Evolutionary conservation across 2,797 vertebrate species (phyloP), one percentile per base, ranked within the genome.

Genomic region (Pteronotus mesoamericanus): DNA sequence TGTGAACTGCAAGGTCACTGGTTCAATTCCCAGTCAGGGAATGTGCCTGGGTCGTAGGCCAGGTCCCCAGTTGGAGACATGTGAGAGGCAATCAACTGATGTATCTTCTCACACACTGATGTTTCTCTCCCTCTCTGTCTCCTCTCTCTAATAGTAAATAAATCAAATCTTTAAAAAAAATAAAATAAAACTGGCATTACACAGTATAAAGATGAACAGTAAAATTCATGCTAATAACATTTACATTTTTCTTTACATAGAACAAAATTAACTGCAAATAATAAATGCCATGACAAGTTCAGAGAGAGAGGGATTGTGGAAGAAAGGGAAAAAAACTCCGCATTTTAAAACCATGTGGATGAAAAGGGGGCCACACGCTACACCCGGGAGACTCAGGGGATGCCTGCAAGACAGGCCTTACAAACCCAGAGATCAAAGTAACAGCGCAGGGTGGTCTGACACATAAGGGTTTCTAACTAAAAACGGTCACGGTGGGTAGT

Each of bases 171-270:
- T 59, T 59, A 2, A 6, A 59, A 59, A 59, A 24, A 59, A 26
- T 57, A 55, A 55, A 57, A 55, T 91, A 80, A 90, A 95, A 92
- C 34, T 74, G 72, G 61, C 59, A 84, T 4, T 57, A 37, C 18
- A 85, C 51, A 93, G 86, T 80, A 51, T 77, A 85, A 93, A 87
- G 72, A 89, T 59, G 59, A 79, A 91, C 42, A 74, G 64, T 59
- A 87, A 69, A 61, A 69, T 82, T 55, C 34, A 69, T 79, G 24
- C 69, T 93, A 80, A 85, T 66, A 88, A 71, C n/a, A 80, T 69
- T 72, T 92, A 37, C 34, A 86, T 10, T 80, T 71, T 84, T 92
- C 90, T 90, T 75, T 77, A 34, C 64, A 68, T 61, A 79, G 72
- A 94, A 79, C 18, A 95, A 59, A 26, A 46, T 71, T 74, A 75